These are phyloP conservation scores for Aquatica leii DNA, from an alignment of 2,888 invertebrate genomes.

Conservation along the genomic window DNA sequence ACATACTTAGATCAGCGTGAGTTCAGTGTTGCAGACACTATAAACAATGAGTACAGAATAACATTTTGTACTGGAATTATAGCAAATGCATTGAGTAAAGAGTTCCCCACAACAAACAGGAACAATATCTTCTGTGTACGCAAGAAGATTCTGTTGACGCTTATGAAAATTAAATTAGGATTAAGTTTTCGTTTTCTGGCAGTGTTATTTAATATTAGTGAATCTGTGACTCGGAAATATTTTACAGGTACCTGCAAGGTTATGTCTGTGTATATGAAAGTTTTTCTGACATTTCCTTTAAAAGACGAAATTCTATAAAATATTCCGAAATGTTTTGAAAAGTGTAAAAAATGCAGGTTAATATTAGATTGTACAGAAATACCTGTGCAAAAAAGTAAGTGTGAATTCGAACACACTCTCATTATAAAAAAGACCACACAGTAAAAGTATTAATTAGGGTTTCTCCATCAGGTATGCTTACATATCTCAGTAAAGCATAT, in stretches of 20 bases:
- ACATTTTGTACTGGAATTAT: not conserved
- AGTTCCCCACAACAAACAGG: not conserved
- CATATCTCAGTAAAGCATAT: not conserved
- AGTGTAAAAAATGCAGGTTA: not conserved
- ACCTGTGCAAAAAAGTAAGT: not conserved
- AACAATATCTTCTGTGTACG: slow-evolving; percentile 1
- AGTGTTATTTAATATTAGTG: slow-evolving; percentile 8
- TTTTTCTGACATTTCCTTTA: not conserved
- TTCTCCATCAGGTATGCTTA: not conserved
- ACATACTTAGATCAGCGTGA: not conserved
- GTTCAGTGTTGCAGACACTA: too few species aligned
- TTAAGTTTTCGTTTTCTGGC: slow-evolving; percentile 10
- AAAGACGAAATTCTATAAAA: not conserved
- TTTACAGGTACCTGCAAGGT: too few species aligned
- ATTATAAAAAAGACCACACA: too few species aligned
- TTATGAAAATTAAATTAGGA: slow-evolving; percentile 9
- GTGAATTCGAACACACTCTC: not conserved
- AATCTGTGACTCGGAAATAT: too few species aligned
- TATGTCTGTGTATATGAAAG: too few species aligned
- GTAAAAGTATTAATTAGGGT: not conserved
- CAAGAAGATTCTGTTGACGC: slow-evolving; percentile 4
- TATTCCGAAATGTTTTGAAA: too few species aligned
- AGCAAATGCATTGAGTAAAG: not conserved
- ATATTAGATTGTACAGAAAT: too few species aligned
- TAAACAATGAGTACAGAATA: too few species aligned